Evolutionary conservation across 2,888 invertebrate species (phyloP).

Genomic region (Ecliptopera silaceata): DNA sequence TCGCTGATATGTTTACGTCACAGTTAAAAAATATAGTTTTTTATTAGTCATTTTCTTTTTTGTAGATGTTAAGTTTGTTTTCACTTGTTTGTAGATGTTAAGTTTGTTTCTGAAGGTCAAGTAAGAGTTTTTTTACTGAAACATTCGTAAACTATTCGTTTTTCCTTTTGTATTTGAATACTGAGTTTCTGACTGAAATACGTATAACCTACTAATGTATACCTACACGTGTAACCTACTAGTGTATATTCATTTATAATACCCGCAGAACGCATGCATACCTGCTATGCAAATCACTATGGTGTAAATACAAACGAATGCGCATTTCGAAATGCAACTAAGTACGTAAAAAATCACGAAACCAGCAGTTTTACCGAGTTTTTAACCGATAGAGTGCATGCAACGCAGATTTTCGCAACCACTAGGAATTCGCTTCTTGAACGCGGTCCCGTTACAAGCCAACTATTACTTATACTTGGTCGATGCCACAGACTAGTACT

Average conservation of each 20-base stretch:
- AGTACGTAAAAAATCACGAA: conserved; percentile 12
- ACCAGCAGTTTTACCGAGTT: conserved; percentile 14
- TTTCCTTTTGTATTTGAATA: no score
- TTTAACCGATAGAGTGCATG: conserved; percentile 17
- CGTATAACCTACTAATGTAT: no score
- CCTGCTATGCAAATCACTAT: conserved; percentile 18
- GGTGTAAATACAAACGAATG: conserved; percentile 12
- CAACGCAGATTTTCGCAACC: conserved; percentile 19
- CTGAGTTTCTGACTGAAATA: no score
- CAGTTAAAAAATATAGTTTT: no score
- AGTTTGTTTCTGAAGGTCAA: no score
- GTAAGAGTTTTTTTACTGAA: no score
- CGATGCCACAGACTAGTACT: conserved; percentile 3
- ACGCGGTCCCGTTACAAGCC: conserved; percentile 17
- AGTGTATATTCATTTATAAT: not conserved
- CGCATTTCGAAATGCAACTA: conserved; percentile 15
- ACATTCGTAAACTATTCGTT: no score
- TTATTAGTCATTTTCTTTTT: no score
- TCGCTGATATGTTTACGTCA: no score
- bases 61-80: no score
- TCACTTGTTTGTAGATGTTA: no score
- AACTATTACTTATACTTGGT: conserved; percentile 10
- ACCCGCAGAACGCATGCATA: not conserved
- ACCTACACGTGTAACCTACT: not conserved
- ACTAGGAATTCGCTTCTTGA: conserved; percentile 14